A percentile compares a stretch with the other conserved stretches of the same genome.
phyloP scores from a whole-genome alignment of 2,888 invertebrate species.

The Dryadula phaetusa region DNA sequence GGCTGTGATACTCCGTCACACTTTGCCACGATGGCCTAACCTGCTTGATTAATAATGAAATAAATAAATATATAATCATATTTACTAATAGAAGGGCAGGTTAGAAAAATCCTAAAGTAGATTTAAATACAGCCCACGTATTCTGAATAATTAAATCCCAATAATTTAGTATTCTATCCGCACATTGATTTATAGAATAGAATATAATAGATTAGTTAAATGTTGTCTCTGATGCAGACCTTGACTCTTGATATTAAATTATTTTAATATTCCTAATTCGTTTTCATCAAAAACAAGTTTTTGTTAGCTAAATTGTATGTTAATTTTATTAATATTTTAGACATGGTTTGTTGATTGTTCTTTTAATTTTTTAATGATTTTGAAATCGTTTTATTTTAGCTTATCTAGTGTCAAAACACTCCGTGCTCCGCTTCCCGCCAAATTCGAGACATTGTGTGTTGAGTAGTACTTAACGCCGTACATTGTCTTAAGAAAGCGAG shows the following conservation, averaged over 20 bases:
- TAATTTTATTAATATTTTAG: too few relatives aligned
- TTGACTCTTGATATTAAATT: conserved; percentile 11
- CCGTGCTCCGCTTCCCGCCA: too few relatives aligned
- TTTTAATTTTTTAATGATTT: neutral
- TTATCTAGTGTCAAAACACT: too few relatives aligned
- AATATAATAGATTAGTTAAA: conserved; percentile 15
- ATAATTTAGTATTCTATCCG: conserved; percentile 24
- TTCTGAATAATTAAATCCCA: neutral
- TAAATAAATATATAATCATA: neutral
- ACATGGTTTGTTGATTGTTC: neutral
- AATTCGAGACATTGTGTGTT: too few relatives aligned
- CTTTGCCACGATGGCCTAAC: too few relatives aligned
- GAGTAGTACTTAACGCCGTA: too few relatives aligned
- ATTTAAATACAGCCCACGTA: conserved; percentile 7
- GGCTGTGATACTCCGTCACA: too few relatives aligned
- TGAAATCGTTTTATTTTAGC: too few relatives aligned
- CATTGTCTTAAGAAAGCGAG: too few relatives aligned
- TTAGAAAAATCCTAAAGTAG: neutral
- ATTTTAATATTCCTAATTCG: neutral
- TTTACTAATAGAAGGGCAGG: neutral
- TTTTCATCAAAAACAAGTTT: conserved; percentile 6
- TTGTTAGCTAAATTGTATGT: neutral
- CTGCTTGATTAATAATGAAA: too few relatives aligned
- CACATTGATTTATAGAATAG: neutral
- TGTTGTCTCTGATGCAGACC: neutral